A percentile compares a stretch with the other conserved stretches of the same genome.
These are phyloP conservation scores for Dromococcyx pavoninus DNA, from an alignment of 2,797 vertebrate species.

Conservation along the genomic window DNA sequence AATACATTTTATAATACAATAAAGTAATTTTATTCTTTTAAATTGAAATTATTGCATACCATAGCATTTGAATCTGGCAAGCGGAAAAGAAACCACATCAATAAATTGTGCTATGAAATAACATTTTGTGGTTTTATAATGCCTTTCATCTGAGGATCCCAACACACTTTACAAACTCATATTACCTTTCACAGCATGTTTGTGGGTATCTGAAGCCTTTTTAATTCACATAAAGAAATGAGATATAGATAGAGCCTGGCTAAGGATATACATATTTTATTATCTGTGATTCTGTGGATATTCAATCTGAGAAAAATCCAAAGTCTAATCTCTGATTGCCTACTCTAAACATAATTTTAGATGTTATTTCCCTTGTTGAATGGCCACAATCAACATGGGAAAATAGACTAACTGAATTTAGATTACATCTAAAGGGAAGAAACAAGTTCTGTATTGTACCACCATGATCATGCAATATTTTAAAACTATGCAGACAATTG, in stretches of 20 bases:
- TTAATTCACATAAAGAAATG: neutral
- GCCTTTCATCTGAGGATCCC: neutral
- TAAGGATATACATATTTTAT: neutral
- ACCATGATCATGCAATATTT: neutral
- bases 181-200: neutral
- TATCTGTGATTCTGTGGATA: neutral
- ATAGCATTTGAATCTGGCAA: neutral
- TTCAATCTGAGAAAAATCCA: neutral
- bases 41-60: neutral
- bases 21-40: neutral
- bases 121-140: neutral
- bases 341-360: neutral
- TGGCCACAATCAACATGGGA: neutral
- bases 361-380: neutral
- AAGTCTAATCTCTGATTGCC: neutral
- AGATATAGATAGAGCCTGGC: neutral
- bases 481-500: neutral
- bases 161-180: neutral
- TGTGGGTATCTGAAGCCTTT: neutral
- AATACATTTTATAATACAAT: neutral
- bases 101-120: neutral
- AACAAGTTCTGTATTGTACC: neutral
- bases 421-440: neutral
- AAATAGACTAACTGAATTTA: neutral
- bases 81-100: neutral